Evolutionary conservation across 2,888 invertebrate species (phyloP).

Genomic region (Reticulitermes lucifugus): DNA sequence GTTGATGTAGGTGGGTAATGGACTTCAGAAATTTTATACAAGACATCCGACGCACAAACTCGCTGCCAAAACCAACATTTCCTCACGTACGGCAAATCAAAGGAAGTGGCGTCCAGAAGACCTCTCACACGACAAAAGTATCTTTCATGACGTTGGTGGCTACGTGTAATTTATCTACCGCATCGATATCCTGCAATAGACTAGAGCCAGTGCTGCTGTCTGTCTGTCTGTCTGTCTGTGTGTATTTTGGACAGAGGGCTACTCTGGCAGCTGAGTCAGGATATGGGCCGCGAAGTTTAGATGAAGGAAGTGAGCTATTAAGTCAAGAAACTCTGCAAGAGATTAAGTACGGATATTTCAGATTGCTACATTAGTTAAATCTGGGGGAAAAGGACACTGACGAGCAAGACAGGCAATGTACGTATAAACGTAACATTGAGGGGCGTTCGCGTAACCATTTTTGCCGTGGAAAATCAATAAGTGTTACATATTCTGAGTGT

Average conservation of each 20-base stretch:
- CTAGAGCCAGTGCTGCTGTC: not conserved
- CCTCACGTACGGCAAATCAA: slow-evolving; percentile 1
- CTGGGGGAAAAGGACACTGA: not conserved
- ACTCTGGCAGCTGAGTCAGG: not conserved
- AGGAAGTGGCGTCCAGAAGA: not conserved
- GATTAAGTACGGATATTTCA: not conserved
- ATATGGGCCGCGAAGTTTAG: slow-evolving; percentile 16
- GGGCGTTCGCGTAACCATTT: too few relatives aligned
- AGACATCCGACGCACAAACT: not conserved
- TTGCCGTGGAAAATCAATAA: too few relatives aligned
- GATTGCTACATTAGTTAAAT: not conserved
- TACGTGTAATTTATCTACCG: slow-evolving; percentile 4
- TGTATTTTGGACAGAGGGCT: not conserved
- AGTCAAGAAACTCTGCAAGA: not conserved
- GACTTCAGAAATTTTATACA: slow-evolving; percentile 1
- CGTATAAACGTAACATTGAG: too few relatives aligned
- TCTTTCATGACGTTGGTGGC: not conserved
- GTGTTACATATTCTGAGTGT: too few relatives aligned
- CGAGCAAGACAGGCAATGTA: too few relatives aligned
- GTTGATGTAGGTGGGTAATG: not conserved
- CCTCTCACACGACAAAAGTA: not conserved
- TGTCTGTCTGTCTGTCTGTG: not conserved
- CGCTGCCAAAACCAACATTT: slow-evolving; percentile 17
- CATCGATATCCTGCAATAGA: slow-evolving; percentile 7
- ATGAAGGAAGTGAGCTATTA: not conserved